Percentiles rank a stretch among this genome's conserved stretches.
phyloP scores from a whole-genome alignment of 2,113 vertebrate species.

The cat (Felis catus) region F.catus_Fca126_mat1.0 CM031429.1:16159001-16159500 shows the following conservation, averaged over 20 bases:
- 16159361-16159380: not conserved
- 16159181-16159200: not conserved
- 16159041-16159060: not conserved
- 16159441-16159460: not conserved
- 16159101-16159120: not conserved
- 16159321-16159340: constrained; percentile 11
- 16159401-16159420: not conserved
- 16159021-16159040: not conserved
- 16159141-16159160: not conserved
- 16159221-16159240: not conserved
- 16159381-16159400: not conserved
- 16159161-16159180: not conserved
- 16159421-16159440: not conserved
- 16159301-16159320: not conserved
- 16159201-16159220: not conserved
- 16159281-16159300: not conserved
- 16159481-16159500: not conserved
- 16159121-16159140: not conserved
- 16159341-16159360: not conserved
- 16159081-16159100: not conserved
- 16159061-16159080: not conserved
- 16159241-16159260: not conserved
- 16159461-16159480: not conserved
- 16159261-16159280: not conserved
- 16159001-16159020: not conserved